A percentile compares a stretch with the other conserved stretches of the same genome.
Conservation (phyloP, 2,113 vertebrate genomes). For the Nerophis ophidion region DNA sequence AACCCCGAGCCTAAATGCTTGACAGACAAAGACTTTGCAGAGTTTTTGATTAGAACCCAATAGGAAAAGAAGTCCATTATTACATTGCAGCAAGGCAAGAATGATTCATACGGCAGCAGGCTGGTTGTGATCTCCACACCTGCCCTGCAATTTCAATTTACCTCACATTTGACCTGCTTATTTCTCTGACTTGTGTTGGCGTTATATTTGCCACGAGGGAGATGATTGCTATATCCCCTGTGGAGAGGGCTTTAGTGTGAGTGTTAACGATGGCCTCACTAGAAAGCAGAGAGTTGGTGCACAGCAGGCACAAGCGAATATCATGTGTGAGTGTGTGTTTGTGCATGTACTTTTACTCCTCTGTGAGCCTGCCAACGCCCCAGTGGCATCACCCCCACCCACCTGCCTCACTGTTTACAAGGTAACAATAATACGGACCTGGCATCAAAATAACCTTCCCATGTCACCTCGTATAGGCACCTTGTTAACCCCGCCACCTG, state of each 20-base stretch:
- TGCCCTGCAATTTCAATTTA: conserved; percentile 33
- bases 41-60: conserved; percentile 12
- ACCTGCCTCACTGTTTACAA: conserved; percentile 63
- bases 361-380: conserved; percentile 42
- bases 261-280: conserved; percentile 27
- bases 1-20: conserved; percentile 38
- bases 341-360: conserved; percentile 41
- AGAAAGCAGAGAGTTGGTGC: conserved; percentile 6
- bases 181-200: conserved; percentile 26
- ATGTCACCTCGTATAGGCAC: conserved; percentile 43
- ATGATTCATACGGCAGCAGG: conserved; percentile 10
- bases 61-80: conserved; percentile 7
- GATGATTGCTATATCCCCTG: conserved; percentile 38
- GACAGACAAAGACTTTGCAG: conserved; percentile 1
- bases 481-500: conserved; percentile 65
- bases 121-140: conserved; percentile 25
- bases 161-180: conserved; percentile 28
- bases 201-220: conserved; percentile 42
- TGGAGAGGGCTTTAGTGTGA: conserved; percentile 19
- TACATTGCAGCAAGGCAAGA: neutral
- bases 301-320: conserved; percentile 40
- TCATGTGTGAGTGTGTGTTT: conserved; percentile 20
- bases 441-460: conserved; percentile 56
- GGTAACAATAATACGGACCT: conserved; percentile 59
- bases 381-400: conserved; percentile 47